These are phyloP conservation scores for Campoplex nolae DNA, from an alignment of 2,888 invertebrate species.

Conservation along the genomic window DNA sequence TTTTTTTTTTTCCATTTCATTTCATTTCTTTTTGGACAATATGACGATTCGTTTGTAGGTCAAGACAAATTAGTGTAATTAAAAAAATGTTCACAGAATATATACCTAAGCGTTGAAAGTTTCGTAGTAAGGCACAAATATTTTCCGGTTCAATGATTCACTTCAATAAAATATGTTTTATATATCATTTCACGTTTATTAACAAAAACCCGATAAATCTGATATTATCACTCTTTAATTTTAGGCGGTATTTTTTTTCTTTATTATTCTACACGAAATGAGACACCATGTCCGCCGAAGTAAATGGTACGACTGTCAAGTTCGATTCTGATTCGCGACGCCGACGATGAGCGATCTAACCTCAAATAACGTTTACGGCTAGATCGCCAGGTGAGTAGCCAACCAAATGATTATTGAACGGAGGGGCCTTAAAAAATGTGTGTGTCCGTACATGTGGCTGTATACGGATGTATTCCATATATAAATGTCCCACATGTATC, in stretches of 20 bases:
- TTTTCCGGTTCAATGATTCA: constrained; percentile 1
- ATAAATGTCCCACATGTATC: constrained; percentile 8
- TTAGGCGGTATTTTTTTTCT: not conserved
- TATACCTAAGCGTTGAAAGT: constrained; percentile 9
- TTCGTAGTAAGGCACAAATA: not conserved
- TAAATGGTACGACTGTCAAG: constrained; percentile 59
- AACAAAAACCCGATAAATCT: not conserved
- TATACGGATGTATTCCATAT: constrained; percentile 9
- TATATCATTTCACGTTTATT: not conserved
- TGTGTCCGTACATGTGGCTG: not conserved
- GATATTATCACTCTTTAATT: not conserved
- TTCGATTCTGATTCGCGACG: constrained; percentile 61
- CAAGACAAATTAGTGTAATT: not conserved
- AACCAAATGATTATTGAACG: constrained; percentile 70
- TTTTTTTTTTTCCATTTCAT: not conserved
- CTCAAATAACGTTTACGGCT: constrained; percentile 67
- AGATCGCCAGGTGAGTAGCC: constrained; percentile 69
- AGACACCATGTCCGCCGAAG: not conserved
- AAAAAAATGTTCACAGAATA: not conserved
- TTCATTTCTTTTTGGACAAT: not conserved
- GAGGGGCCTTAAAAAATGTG: constrained; percentile 55
- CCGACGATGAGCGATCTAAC: constrained; percentile 63
- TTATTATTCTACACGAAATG: not conserved
- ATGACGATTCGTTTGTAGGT: not conserved
- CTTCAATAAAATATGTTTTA: not conserved